Evolutionary conservation across 1,140 invertebrate species (phyloP).

Genomic region (Drosophila lowei): DNA sequence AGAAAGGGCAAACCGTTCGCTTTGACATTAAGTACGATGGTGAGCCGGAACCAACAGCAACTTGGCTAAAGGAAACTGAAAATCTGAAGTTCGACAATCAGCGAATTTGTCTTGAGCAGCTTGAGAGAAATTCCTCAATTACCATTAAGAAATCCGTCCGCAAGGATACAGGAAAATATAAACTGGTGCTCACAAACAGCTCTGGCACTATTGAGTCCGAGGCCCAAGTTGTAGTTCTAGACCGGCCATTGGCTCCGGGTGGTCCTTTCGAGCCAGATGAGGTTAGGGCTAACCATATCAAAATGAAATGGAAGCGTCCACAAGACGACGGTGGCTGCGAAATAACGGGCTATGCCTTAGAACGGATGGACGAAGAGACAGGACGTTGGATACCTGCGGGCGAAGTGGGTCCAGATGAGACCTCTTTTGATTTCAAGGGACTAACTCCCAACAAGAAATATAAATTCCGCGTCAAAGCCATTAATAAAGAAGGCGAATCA

Average conservation of each 20-base stretch:
- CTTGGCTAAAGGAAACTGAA: slow-evolving; percentile 90
- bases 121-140: slow-evolving; percentile 94
- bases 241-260: slow-evolving; percentile 92
- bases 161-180: slow-evolving; percentile 95
- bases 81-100: slow-evolving; percentile 88
- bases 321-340: slow-evolving; percentile 96
- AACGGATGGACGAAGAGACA: slow-evolving; percentile 97
- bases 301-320: slow-evolving; percentile 97
- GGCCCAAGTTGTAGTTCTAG: slow-evolving; percentile 94
- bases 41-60: slow-evolving; percentile 96
- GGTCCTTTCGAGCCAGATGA: slow-evolving; percentile 95
- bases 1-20: slow-evolving; percentile 96
- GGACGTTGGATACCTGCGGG: slow-evolving; percentile 96
- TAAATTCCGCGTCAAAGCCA: slow-evolving; percentile 98
- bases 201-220: slow-evolving; percentile 92
- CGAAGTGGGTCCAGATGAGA: slow-evolving; percentile 92
- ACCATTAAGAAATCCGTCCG: slow-evolving; percentile 94
- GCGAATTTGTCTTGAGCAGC: slow-evolving; percentile 93
- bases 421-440: slow-evolving; percentile 94
- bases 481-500: slow-evolving; percentile 99
- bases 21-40: slow-evolving; percentile 96
- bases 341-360: slow-evolving; percentile 97
- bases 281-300: slow-evolving; percentile 95
- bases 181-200: slow-evolving; percentile 91
- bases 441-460: slow-evolving; percentile 98